Evolutionary conservation across 1,140 invertebrate genomes (phyloP), one percentile per base, ranked within the genome.

Genomic region (Drosophila pachea): DNA sequence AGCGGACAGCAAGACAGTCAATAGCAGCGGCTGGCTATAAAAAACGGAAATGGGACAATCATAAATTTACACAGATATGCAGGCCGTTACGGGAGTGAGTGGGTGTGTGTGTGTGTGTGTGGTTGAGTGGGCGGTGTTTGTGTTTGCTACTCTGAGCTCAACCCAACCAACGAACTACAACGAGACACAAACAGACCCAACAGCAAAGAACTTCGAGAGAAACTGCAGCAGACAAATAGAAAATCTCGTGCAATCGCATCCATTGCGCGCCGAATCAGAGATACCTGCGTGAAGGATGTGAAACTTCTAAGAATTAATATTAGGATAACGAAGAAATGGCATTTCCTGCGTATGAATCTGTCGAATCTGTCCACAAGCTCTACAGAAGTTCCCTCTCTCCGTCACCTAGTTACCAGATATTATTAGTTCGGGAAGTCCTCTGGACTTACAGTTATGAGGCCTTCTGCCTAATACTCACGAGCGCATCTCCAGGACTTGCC

Each of bases 1-100:
- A n/a, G 50, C 16, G 53, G 63, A 63, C 63, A 59, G 63, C 42
- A 67, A 63, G 67, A 84, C 78, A 83, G 76, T 83, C 78, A 84
- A 84, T 83, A 84, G 78, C 77, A 73, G 62, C 61, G 77, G 61
- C 68, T 78, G 78, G 71, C 62, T 79, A 81, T 79, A 83, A 83
- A 83, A 83, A 83, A 86, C 81, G 83, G 83, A 87, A 87, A 87
- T 87, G 83, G 83, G 78, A 78, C 83, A 87, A 87, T 87, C 83
- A 87, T 87, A 87, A 87, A 87, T 87, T 87, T 87, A 87, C 83
- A 87, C 83, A 87, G 83, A 87, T 87, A 87, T 87, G 83, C 73
- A 87, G 22, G 22, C 22, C 22, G 22, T 22, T 22, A 3, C 22
- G 3, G 22, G 22, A 22, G 22, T 22, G 22, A 87, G 79, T 83